Percentiles rank a stretch among this genome's conserved stretches.
These are phyloP conservation scores for Coregonus ussuriensis DNA, from an alignment of 2,797 vertebrate genomes.

Conservation along the genomic window DNA sequence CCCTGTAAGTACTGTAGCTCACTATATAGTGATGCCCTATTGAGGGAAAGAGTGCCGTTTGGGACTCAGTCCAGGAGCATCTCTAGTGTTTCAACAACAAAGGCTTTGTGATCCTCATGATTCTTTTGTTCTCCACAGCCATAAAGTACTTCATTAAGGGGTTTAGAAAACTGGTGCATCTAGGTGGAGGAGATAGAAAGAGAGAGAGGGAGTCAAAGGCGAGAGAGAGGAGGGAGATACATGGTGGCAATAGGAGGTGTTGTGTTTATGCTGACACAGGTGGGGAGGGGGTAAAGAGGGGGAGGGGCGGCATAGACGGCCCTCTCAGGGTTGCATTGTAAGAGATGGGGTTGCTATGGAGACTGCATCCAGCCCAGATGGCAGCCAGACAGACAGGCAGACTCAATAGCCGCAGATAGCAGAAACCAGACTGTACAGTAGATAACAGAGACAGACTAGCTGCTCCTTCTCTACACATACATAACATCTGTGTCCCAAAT, in stretches of 20 bases:
- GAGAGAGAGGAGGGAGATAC: conserved; percentile 7
- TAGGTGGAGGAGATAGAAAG: neutral
- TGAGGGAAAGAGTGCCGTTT: neutral
- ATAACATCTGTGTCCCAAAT: neutral
- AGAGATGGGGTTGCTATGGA: conserved; percentile 76
- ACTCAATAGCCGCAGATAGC: conserved; percentile 41
- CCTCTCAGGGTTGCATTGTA: conserved; percentile 67
- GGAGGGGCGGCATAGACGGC: conserved; percentile 48
- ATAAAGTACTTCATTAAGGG: neutral
- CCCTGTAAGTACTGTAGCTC: neutral
- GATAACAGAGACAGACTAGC: conserved; percentile 32
- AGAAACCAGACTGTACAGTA: conserved; percentile 21
- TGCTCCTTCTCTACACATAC: neutral
- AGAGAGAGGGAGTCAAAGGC: conserved; percentile 5
- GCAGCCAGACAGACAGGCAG: conserved; percentile 64
- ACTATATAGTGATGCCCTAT: neutral
- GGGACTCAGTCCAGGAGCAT: neutral
- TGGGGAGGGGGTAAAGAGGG: conserved; percentile 2
- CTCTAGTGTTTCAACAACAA: conserved; percentile 4
- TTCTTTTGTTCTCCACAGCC: conserved; percentile 9
- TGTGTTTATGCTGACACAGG: conserved; percentile 19
- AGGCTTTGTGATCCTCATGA: neutral
- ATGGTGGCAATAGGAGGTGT: conserved; percentile 11
- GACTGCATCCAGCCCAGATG: conserved; percentile 78
- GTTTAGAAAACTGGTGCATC: neutral